These are phyloP conservation scores for Varanus salvator DNA, from an alignment of 2,113 vertebrate species.

Conservation along the genomic window DNA sequence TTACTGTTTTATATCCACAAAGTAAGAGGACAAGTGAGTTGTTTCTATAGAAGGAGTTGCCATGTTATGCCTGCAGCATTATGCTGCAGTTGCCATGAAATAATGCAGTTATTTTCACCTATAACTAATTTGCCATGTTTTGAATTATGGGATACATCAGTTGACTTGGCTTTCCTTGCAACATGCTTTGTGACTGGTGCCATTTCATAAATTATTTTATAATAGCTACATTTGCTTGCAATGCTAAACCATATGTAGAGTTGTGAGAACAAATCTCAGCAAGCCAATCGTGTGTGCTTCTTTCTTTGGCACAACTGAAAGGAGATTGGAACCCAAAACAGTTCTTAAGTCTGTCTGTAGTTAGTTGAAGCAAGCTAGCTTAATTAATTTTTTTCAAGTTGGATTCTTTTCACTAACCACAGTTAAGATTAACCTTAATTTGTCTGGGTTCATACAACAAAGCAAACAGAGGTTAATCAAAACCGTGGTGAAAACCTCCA, in stretches of 20 bases:
- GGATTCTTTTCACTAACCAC: not conserved
- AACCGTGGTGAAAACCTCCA: not conserved
- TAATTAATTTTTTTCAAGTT: not conserved
- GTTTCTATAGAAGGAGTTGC: not conserved
- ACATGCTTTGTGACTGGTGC: accelerated
- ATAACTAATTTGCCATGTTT: accelerated
- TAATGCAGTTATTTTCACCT: accelerated
- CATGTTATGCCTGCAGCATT: not conserved
- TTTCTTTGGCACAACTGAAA: not conserved
- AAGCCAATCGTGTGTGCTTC: not conserved
- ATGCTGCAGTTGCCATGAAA: not conserved
- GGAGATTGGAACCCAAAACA: not conserved
- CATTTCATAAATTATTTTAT: accelerated
- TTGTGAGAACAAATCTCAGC: not conserved
- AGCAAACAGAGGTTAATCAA: not conserved
- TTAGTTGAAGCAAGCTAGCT: not conserved
- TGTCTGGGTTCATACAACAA: not conserved
- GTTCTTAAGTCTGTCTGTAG: not conserved
- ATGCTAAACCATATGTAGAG: not conserved
- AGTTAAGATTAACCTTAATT: not conserved
- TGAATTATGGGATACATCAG: accelerated
- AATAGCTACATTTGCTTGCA: not conserved
- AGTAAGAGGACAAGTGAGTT: not conserved
- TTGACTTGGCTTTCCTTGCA: not conserved
- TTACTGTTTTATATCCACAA: not conserved